These are phyloP conservation scores for Temnothorax curvispinosus DNA, from an alignment of 1,140 invertebrate species.

Conservation along the genomic window DNA sequence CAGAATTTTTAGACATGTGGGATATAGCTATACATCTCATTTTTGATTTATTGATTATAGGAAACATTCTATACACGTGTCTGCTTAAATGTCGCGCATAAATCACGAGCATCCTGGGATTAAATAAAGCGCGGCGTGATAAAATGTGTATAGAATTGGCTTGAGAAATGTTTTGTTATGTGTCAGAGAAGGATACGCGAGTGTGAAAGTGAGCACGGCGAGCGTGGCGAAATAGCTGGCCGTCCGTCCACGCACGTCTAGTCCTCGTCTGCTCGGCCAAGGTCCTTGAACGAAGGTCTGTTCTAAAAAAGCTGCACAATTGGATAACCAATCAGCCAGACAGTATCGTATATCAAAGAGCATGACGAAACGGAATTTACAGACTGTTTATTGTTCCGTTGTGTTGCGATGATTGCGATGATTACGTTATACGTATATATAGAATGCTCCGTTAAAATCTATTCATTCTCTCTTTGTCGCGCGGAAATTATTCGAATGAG, in stretches of 20 bases:
- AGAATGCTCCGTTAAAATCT: not conserved
- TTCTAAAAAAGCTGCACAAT: slow-evolving; percentile 78
- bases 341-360: slow-evolving; percentile 41
- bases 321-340: slow-evolving; percentile 69
- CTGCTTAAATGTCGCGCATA: not conserved
- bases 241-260: slow-evolving; percentile 78
- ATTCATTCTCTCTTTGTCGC: not conserved
- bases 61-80: not conserved
- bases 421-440: slow-evolving; percentile 14
- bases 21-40: not conserved
- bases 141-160: slow-evolving; percentile 32
- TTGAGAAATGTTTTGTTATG: slow-evolving; percentile 41
- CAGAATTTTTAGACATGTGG: not conserved
- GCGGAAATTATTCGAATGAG: not conserved
- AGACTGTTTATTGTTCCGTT: slow-evolving; percentile 50
- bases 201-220: slow-evolving; percentile 9
- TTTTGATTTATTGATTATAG: not conserved
- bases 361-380: slow-evolving; percentile 36
- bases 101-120: not conserved
- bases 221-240: slow-evolving; percentile 69
- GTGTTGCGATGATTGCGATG: slow-evolving; percentile 10
- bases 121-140: not conserved
- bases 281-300: slow-evolving; percentile 82
- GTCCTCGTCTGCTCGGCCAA: slow-evolving; percentile 73
- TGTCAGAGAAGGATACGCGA: slow-evolving; percentile 24